phyloP scores from a whole-genome alignment of 2,797 vertebrate genomes.

The Thaleichthys pacificus region DNA sequence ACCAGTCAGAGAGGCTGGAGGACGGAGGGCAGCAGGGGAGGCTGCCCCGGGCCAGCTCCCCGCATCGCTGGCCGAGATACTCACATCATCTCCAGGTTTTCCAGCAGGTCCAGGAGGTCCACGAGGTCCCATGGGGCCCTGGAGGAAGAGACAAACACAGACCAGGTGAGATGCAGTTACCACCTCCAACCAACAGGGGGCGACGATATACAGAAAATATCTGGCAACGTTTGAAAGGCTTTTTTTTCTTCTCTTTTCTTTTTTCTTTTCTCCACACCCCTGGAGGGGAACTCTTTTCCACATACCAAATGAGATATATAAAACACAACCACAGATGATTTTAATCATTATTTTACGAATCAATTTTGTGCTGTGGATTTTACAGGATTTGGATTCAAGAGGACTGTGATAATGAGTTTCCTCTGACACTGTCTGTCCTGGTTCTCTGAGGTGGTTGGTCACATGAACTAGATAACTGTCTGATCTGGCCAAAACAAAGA shows the following conservation, averaged over 20 bases:
- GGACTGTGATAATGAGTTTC: slow-evolving; percentile 12
- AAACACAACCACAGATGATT: background rate
- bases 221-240: background rate
- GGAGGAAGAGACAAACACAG: slow-evolving; percentile 22
- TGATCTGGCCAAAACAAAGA: slow-evolving; percentile 6
- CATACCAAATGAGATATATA: slow-evolving; percentile 11
- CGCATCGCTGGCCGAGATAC: slow-evolving; percentile 47
- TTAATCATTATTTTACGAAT: slow-evolving; percentile 20
- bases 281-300: slow-evolving; percentile 18
- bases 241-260: background rate
- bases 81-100: slow-evolving; percentile 93
- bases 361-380: no score
- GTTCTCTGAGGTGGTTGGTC: background rate
- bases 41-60: background rate
- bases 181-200: slow-evolving; percentile 37
- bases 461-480: background rate
- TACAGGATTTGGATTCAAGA: background rate
- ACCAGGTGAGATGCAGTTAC: slow-evolving; percentile 36
- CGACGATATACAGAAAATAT: background rate
- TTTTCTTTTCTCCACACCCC: slow-evolving; percentile 5
- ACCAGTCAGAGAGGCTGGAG: no score
- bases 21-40: no score
- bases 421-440: slow-evolving; percentile 5
- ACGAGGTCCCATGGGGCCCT: slow-evolving; percentile 91
- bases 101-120: slow-evolving; percentile 90